Percentiles rank a stretch among this genome's conserved stretches.
Conservation (phyloP, 2,797 vertebrate species). For the Sebastes goodei region DNA sequence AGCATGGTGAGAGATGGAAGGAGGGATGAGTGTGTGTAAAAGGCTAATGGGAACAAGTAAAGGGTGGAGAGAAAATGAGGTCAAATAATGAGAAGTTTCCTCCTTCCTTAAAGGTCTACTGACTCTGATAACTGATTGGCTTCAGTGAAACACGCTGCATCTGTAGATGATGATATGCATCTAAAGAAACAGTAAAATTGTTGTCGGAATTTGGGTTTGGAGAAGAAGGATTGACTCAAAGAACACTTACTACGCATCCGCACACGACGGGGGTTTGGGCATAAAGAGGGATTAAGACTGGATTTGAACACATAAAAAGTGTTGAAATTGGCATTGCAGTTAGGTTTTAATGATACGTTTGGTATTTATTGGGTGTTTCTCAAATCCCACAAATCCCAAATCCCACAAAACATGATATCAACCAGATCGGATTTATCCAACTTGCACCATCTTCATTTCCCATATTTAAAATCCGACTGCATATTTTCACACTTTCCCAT, state of each 20-base stretch:
- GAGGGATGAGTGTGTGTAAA: constrained; percentile 10
- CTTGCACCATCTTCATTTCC: background rate
- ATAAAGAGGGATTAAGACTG: background rate
- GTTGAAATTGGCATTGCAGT: background rate
- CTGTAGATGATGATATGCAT: background rate
- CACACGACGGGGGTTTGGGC: background rate
- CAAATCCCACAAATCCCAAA: background rate
- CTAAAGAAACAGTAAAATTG: background rate
- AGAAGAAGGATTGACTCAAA: background rate
- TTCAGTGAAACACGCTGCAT: background rate
- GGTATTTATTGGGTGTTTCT: background rate
- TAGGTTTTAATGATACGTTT: background rate
- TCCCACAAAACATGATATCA: background rate
- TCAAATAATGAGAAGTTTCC: constrained; percentile 48
- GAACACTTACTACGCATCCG: background rate
- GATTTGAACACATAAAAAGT: background rate
- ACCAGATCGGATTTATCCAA: background rate
- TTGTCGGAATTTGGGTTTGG: background rate
- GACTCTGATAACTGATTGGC: background rate
- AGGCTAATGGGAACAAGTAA: constrained; percentile 48
- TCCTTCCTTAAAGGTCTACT: background rate
- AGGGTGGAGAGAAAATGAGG: constrained; percentile 13
- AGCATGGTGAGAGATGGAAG: constrained; percentile 14
- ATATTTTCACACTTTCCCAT: background rate
- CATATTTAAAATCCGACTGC: background rate